A percentile compares a stretch with the other conserved stretches of the same genome.
Conservation (phyloP, 2,888 invertebrate species). For the Cerastis leucographa region DNA sequence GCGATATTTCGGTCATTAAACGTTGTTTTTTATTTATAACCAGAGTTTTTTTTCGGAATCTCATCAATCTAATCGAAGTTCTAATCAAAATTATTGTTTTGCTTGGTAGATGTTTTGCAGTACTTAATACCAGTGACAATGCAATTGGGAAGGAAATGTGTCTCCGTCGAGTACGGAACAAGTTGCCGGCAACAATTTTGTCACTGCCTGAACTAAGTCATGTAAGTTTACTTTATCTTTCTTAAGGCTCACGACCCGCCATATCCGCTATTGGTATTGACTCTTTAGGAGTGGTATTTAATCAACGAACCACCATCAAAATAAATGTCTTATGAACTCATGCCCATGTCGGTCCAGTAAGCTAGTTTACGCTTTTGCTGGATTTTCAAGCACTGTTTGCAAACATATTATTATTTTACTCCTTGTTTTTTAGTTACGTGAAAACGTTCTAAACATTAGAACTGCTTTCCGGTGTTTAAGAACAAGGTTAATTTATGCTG, state of each 20-base stretch:
- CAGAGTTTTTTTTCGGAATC: neutral
- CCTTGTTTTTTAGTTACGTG: neutral
- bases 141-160: slow-evolving; percentile 43
- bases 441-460: neutral
- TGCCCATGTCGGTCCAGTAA: neutral
- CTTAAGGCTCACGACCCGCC: neutral
- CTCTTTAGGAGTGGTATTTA: neutral
- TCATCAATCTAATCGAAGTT: neutral
- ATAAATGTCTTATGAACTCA: neutral
- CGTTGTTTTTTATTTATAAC: neutral
- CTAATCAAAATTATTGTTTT: slow-evolving; percentile 15
- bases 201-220: slow-evolving; percentile 43
- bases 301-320: neutral
- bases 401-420: neutral
- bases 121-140: slow-evolving; percentile 33
- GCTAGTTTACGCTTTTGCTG: neutral
- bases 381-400: neutral
- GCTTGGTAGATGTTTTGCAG: slow-evolving; percentile 46
- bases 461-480: neutral
- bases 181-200: slow-evolving; percentile 47
- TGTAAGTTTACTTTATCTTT: slow-evolving; percentile 23
- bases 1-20: neutral
- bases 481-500: neutral
- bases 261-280: neutral
- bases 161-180: slow-evolving; percentile 13